phyloP scores from a whole-genome alignment of 2,113 vertebrate species.

The Microcebus griseorufus region DNA sequence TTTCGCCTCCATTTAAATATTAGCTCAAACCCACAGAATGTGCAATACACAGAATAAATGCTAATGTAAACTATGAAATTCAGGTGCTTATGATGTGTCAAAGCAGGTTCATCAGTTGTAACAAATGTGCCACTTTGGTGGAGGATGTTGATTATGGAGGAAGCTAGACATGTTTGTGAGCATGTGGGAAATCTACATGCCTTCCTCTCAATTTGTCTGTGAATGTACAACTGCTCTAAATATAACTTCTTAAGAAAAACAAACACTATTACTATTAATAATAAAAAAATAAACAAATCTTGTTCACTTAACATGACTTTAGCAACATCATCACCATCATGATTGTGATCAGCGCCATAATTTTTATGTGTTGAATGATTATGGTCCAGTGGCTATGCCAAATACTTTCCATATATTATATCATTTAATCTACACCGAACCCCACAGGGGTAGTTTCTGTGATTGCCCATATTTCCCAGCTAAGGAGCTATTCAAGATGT shows the following conservation, averaged over 20 bases:
- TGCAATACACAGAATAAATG: background rate
- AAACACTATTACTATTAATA: background rate
- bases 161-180: background rate
- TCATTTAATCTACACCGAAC: background rate
- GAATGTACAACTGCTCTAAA: background rate
- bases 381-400: background rate
- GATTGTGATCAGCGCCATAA: background rate
- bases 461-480: background rate
- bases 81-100: background rate
- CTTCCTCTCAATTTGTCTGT: background rate
- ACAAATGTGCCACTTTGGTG: background rate
- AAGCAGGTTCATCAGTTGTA: background rate
- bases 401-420: background rate
- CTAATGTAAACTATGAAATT: background rate
- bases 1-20: background rate
- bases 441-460: background rate
- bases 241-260: background rate
- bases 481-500: background rate
- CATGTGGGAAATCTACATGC: background rate
- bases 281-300: background rate
- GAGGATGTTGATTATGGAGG: background rate
- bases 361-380: background rate
- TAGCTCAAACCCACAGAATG: no score
- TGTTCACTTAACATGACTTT: background rate
- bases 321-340: background rate